phyloP scores from a whole-genome alignment of 2,888 invertebrate species.

The Keiferia lycopersicella region DNA sequence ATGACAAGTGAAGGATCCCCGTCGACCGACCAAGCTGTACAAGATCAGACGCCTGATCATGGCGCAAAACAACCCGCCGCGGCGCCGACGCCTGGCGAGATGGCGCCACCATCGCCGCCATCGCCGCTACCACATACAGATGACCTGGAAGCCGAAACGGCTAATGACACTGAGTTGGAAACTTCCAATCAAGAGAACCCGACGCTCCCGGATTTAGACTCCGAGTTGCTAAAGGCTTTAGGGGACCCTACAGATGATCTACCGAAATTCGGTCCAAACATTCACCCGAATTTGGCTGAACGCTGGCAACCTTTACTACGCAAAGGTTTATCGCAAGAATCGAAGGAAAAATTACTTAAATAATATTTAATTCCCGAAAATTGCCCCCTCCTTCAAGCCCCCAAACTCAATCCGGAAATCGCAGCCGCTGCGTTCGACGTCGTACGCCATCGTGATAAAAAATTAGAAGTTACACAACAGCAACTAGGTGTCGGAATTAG shows the following conservation, averaged over 20 bases:
- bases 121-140: too few relatives aligned
- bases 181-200: too few relatives aligned
- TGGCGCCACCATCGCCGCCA: too few relatives aligned
- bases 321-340: constrained; percentile 7
- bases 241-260: background rate
- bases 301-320: constrained; percentile 16
- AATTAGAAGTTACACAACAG: constrained; percentile 5
- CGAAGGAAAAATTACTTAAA: constrained; percentile 6
- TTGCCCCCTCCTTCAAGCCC: constrained; percentile 17
- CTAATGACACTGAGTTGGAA: too few relatives aligned
- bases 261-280: constrained; percentile 1
- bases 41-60: too few relatives aligned
- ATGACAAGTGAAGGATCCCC: too few relatives aligned
- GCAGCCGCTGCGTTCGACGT: constrained; percentile 5
- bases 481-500: constrained; percentile 15
- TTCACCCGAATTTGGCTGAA: constrained; percentile 4
- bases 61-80: too few relatives aligned
- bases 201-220: constrained; percentile 2
- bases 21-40: too few relatives aligned
- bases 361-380: constrained; percentile 19
- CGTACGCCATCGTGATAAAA: constrained; percentile 2
- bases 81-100: too few relatives aligned
- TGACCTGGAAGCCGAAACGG: too few relatives aligned
- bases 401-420: constrained; percentile 20
- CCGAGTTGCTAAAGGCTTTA: constrained; percentile 8